Conservation (phyloP, 2,888 invertebrate genomes). For the Eupithecia abbreviata region DNA sequence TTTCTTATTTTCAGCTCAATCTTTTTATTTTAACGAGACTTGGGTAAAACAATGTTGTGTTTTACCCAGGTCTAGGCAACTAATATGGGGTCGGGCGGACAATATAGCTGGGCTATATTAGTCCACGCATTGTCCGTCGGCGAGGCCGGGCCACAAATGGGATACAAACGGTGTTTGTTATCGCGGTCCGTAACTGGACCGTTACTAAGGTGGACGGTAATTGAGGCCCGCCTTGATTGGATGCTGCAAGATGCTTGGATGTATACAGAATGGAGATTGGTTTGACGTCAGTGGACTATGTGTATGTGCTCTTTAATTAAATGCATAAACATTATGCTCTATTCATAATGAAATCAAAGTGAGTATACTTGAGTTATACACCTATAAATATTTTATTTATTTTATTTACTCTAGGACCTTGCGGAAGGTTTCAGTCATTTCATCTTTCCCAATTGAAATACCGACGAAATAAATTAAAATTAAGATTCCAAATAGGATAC, state of each 20-base stretch:
- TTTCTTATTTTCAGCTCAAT: neutral
- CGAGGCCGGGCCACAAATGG: constrained; percentile 7
- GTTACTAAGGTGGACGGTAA: constrained; percentile 10
- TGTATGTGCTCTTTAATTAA: neutral
- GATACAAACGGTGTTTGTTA: constrained; percentile 22
- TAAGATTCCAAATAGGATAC: neutral
- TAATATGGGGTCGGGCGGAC: neutral
- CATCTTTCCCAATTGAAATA: neutral
- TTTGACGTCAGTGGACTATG: neutral
- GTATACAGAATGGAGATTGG: neutral
- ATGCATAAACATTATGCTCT: neutral
- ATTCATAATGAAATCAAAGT: neutral
- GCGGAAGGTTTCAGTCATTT: neutral
- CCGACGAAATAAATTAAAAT: neutral
- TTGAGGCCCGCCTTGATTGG: constrained; percentile 18
- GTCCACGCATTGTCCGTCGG: neutral
- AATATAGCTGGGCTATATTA: neutral
- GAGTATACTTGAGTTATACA: no score
- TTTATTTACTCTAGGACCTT: neutral
- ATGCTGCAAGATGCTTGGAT: constrained; percentile 5
- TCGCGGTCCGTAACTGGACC: constrained; percentile 14
- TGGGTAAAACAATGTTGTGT: neutral
- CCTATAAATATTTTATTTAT: no score
- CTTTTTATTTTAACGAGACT: neutral
- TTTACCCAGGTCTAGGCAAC: neutral